Conservation (phyloP, 2,797 vertebrate genomes). For the Silurus lanzhouensis region DNA sequence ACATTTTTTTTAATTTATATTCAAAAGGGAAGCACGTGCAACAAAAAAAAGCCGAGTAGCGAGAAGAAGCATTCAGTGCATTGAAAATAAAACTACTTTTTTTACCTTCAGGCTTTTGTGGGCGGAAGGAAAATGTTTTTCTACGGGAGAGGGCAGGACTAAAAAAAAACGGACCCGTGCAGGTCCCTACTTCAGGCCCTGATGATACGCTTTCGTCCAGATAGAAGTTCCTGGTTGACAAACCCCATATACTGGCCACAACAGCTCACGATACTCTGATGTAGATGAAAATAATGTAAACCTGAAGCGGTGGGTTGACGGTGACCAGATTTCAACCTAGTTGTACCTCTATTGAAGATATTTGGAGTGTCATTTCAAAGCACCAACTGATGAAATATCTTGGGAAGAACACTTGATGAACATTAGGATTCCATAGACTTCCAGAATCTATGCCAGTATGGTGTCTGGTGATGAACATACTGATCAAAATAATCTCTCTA, state of each 20-base stretch:
- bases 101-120: no score
- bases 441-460: neutral
- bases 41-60: no score
- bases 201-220: neutral
- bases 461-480: neutral
- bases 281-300: neutral
- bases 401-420: neutral
- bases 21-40: no score
- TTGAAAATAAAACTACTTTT: no score
- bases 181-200: neutral
- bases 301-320: neutral
- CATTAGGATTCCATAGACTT: neutral
- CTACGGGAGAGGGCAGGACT: no score
- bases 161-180: no score
- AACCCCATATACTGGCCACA: neutral
- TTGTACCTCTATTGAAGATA: neutral
- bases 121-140: no score
- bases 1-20: no score
- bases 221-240: neutral
- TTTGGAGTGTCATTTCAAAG: neutral
- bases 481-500: neutral
- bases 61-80: no score
- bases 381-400: neutral
- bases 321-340: neutral
- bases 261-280: neutral